These are phyloP conservation scores for Chlorospingus semifuscus DNA, from an alignment of 2,797 vertebrate species.

Conservation along the genomic window DNA sequence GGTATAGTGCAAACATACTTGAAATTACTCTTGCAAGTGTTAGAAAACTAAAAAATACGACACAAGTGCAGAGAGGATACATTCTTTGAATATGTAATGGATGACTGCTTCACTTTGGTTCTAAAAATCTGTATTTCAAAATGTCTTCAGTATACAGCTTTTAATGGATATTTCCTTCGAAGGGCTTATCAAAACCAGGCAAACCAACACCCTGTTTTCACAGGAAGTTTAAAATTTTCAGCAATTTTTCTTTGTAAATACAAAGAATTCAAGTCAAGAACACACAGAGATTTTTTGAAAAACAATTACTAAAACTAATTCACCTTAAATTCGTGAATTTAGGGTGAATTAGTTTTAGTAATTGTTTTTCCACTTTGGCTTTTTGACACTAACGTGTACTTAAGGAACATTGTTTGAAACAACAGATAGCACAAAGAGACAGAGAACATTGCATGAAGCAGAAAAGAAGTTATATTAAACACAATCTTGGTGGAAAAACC, in stretches of 20 bases:
- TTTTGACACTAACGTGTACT: background rate
- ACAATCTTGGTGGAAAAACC: background rate
- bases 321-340: background rate
- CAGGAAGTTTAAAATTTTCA: background rate
- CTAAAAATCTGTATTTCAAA: background rate
- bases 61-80: background rate
- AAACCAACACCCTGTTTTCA: background rate
- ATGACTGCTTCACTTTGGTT: background rate
- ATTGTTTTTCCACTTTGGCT: background rate
- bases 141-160: background rate
- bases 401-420: background rate
- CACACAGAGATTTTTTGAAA: background rate
- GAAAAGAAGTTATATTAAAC: background rate
- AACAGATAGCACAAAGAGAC: background rate
- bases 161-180: background rate
- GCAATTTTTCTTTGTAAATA: background rate
- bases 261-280: background rate
- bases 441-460: background rate
- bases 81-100: background rate
- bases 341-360: too few species aligned
- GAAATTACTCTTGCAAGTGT: background rate
- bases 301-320: background rate
- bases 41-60: background rate
- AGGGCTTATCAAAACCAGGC: background rate
- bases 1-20: background rate